A percentile compares a stretch with the other conserved stretches of the same genome.
phyloP scores from a whole-genome alignment of 2,113 vertebrate genomes.

The sheep (Ovis aries) region ARS-UI_Ramb_v3.0 NC_056058.1:78570001-78570500 shows the following conservation, averaged over 20 bases:
- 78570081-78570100: constrained; percentile 21
- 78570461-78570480: constrained; percentile 34
- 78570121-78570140: not conserved
- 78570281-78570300: not conserved
- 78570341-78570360: not conserved
- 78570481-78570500: constrained; percentile 59
- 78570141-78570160: not conserved
- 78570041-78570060: not conserved
- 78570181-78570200: not conserved
- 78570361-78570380: not conserved
- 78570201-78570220: not conserved
- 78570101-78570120: not conserved
- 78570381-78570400: constrained; percentile 34
- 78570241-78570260: not conserved
- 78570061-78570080: not conserved
- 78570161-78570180: not conserved
- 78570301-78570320: not conserved
- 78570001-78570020: not conserved
- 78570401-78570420: constrained; percentile 38
- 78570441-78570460: constrained; percentile 28
- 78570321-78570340: constrained; percentile 21
- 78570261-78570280: not conserved
- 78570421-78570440: constrained; percentile 34
- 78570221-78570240: not conserved
- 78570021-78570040: not conserved